Conservation (phyloP, 2,113 vertebrate species). For the Larimichthys crocea region DNA sequence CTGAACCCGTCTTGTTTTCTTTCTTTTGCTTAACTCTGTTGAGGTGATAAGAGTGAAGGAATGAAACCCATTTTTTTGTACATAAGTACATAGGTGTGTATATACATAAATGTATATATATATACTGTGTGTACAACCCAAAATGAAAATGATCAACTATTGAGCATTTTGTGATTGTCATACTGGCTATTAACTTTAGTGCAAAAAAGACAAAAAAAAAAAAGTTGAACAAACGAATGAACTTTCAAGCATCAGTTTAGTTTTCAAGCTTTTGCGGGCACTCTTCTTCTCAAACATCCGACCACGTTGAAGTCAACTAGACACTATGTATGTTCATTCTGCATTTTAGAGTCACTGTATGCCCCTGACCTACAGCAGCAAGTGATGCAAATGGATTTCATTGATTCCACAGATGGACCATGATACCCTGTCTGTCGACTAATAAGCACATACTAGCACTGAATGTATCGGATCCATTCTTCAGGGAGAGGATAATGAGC, state of each 20-base stretch:
- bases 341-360: slow-evolving; percentile 17
- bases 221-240: slow-evolving; percentile 7
- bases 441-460: slow-evolving; percentile 74
- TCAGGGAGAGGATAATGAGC: slow-evolving; percentile 83
- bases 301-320: slow-evolving; percentile 4
- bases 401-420: slow-evolving; percentile 34
- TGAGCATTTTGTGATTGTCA: slow-evolving; percentile 72
- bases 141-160: slow-evolving; percentile 60
- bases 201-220: slow-evolving; percentile 4
- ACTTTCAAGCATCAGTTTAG: slow-evolving; percentile 33
- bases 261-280: slow-evolving; percentile 33
- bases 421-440: slow-evolving; percentile 29
- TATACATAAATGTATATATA: slow-evolving; percentile 52
- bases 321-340: slow-evolving; percentile 27
- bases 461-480: slow-evolving; percentile 82
- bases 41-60: slow-evolving; percentile 41
- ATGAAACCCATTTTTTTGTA: slow-evolving; percentile 54
- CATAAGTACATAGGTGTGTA: slow-evolving; percentile 74
- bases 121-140: slow-evolving; percentile 61
- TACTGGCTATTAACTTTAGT: slow-evolving; percentile 52
- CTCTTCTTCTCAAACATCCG: slow-evolving; percentile 38
- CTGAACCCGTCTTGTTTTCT: slow-evolving; percentile 39
- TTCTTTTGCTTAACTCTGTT: slow-evolving; percentile 44
- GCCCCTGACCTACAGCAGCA: slow-evolving; percentile 2
- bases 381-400: slow-evolving; percentile 54